These are phyloP conservation scores for Channallabes apus DNA, from an alignment of 2,797 vertebrate species.

Conservation along the genomic window DNA sequence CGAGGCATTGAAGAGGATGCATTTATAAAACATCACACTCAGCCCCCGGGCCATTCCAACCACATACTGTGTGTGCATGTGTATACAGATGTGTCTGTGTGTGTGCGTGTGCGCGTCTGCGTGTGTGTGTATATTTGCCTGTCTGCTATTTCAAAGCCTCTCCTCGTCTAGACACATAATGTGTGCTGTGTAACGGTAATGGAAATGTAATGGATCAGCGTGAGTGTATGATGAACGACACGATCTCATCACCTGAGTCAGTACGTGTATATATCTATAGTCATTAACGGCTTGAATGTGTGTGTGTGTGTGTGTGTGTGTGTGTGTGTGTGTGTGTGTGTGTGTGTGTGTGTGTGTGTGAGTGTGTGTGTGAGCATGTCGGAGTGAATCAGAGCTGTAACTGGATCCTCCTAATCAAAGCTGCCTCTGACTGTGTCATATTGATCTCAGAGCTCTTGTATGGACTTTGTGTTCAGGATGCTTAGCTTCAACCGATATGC, in stretches of 20 bases:
- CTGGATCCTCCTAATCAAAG: constrained; percentile 55
- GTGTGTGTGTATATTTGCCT: background rate
- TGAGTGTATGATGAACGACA: constrained; percentile 3
- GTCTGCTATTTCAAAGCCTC: constrained; percentile 41
- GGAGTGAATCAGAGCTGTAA: constrained; percentile 52
- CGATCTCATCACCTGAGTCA: constrained; percentile 38
- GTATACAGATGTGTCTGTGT: constrained; percentile 9
- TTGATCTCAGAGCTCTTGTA: constrained; percentile 52
- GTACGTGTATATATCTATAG: background rate
- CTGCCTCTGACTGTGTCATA: constrained; percentile 54
- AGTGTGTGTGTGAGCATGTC: constrained; percentile 15
- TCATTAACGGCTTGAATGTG: background rate
- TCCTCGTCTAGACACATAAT: constrained; percentile 46
- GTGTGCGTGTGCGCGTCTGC: constrained; percentile 28
- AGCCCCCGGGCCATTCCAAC: constrained; percentile 40
- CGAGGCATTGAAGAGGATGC: constrained; percentile 46
- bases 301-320: too few species aligned
- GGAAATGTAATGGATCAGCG: constrained; percentile 21
- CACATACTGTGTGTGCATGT: constrained; percentile 12
- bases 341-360: constrained; percentile 36
- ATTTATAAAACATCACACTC: constrained; percentile 55
- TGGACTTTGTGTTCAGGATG: constrained; percentile 40
- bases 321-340: constrained; percentile 26
- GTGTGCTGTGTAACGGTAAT: constrained; percentile 4
- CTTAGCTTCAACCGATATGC: constrained; percentile 40